A percentile compares a stretch with the other conserved stretches of the same genome.
phyloP scores from a whole-genome alignment of 2,888 invertebrate genomes.

The Agrotis segetum region DNA sequence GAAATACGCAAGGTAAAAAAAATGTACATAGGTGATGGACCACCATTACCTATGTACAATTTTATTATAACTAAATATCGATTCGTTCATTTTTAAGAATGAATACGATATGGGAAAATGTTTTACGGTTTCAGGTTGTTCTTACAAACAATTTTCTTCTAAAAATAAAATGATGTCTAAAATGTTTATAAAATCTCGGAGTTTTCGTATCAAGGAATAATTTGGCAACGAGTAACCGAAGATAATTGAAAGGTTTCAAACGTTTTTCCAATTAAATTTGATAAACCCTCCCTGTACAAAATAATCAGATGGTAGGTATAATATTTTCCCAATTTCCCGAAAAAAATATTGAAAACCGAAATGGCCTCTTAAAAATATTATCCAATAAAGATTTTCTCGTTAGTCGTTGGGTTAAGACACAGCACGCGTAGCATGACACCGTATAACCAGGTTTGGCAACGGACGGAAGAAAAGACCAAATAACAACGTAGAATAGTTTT shows the following conservation, averaged over 20 bases:
- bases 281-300: constrained; percentile 17
- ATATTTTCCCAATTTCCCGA: too few relatives aligned
- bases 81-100: not conserved
- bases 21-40: too few relatives aligned
- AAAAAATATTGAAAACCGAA: too few relatives aligned
- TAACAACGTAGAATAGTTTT: too few relatives aligned
- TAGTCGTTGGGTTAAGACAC: too few relatives aligned
- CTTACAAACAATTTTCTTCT: not conserved
- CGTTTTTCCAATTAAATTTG: constrained; percentile 48
- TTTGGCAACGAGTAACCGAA: constrained; percentile 32
- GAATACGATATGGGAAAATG: not conserved
- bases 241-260: constrained; percentile 40
- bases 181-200: constrained; percentile 5
- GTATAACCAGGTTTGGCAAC: too few relatives aligned
- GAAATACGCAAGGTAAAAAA: too few relatives aligned
- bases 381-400: too few relatives aligned
- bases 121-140: not conserved
- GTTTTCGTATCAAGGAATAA: constrained; percentile 25
- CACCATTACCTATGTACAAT: too few relatives aligned
- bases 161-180: not conserved
- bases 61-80: not conserved
- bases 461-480: too few relatives aligned
- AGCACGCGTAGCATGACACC: too few relatives aligned
- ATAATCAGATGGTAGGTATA: not conserved
- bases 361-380: too few relatives aligned